A percentile compares a stretch with the other conserved stretches of the same genome.
phyloP scores from a whole-genome alignment of 2,113 vertebrate species.

The Erythrolamprus reginae region DNA sequence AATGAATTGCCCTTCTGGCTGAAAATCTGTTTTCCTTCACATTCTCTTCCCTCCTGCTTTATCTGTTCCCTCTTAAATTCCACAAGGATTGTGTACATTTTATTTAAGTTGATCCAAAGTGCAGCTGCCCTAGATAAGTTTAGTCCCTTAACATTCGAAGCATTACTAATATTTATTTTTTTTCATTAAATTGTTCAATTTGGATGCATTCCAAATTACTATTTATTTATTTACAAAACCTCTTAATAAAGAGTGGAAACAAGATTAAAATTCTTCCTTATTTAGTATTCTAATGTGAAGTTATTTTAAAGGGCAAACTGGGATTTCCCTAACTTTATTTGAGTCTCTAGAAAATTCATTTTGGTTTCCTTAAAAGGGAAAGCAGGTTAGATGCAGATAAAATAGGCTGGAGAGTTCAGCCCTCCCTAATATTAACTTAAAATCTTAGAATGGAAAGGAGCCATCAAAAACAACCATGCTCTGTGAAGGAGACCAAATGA shows the following conservation, averaged over 20 bases:
- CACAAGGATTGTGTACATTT: constrained; percentile 68
- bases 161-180: constrained; percentile 67
- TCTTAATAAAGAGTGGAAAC: constrained; percentile 73
- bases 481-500: neutral
- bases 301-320: constrained; percentile 49
- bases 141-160: constrained; percentile 72
- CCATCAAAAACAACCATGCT: neutral
- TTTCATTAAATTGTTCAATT: constrained; percentile 75
- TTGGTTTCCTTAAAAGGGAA: neutral
- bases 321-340: constrained; percentile 29
- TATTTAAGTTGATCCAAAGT: constrained; percentile 68
- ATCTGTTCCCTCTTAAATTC: constrained; percentile 59
- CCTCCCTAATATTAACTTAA: neutral
- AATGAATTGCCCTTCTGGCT: constrained; percentile 69
- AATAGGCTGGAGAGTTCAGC: neutral
- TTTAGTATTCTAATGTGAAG: constrained; percentile 54
- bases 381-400: neutral
- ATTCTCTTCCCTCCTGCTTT: constrained; percentile 40
- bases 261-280: constrained; percentile 62
- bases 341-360: neutral
- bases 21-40: constrained; percentile 69
- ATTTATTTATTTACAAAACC: constrained; percentile 72
- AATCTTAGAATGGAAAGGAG: neutral
- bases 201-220: constrained; percentile 80
- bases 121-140: constrained; percentile 73